Conservation (phyloP, 2,113 vertebrate species). For the Panthera uncia region DNA sequence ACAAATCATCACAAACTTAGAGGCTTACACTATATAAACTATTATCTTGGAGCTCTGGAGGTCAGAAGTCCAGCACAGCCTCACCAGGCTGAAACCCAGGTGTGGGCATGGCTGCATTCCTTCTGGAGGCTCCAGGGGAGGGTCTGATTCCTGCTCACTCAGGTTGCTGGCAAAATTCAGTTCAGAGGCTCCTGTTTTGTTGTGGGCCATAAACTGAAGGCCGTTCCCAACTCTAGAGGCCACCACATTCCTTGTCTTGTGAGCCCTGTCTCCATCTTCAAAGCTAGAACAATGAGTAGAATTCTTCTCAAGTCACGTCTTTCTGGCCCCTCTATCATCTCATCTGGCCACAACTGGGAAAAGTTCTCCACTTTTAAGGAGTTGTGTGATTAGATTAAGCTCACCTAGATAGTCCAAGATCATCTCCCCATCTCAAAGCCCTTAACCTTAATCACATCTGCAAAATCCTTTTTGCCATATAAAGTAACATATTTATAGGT, state of each 20-base stretch:
- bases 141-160: slow-evolving; percentile 26
- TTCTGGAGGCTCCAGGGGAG: slow-evolving; percentile 1
- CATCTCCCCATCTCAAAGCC: neutral
- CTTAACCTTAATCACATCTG: slow-evolving; percentile 5
- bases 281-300: neutral
- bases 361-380: neutral
- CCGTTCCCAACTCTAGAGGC: neutral
- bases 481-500: slow-evolving; percentile 9
- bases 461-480: neutral
- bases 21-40: slow-evolving; percentile 27
- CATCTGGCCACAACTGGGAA: neutral
- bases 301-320: neutral
- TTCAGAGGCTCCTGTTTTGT: slow-evolving; percentile 43
- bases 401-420: neutral
- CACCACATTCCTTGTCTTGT: neutral
- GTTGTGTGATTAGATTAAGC: neutral
- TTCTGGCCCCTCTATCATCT: neutral
- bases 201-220: neutral
- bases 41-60: slow-evolving; percentile 3
- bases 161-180: slow-evolving; percentile 19
- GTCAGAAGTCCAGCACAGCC: slow-evolving; percentile 24
- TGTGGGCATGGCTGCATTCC: neutral
- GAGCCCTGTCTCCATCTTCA: neutral
- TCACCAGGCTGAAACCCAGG: neutral
- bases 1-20: neutral